phyloP scores from a whole-genome alignment of 1,140 invertebrate species.

The Aphaenogaster rudis region DNA sequence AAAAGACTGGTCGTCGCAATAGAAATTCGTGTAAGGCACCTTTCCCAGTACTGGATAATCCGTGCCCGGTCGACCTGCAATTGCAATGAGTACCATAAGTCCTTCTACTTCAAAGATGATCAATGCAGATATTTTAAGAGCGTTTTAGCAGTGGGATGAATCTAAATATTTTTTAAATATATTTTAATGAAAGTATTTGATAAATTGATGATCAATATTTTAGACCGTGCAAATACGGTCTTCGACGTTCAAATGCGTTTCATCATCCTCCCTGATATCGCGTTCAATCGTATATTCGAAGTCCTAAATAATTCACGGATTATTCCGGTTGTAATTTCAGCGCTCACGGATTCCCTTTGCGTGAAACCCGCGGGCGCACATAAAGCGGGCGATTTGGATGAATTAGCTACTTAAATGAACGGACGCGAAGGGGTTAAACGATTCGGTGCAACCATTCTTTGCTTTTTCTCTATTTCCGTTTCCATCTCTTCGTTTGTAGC shows the following conservation, averaged over 20 bases:
- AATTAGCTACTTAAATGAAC: slow-evolving; percentile 51
- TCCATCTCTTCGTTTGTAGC: slow-evolving; percentile 5
- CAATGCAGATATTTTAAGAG: neutral
- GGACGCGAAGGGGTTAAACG: slow-evolving; percentile 26
- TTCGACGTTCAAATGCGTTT: neutral
- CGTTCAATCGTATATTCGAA: slow-evolving; percentile 12
- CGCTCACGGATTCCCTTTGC: slow-evolving; percentile 49
- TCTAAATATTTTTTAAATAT: neutral
- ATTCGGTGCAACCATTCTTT: slow-evolving; percentile 31
- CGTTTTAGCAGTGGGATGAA: neutral
- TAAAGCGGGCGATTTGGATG: slow-evolving; percentile 47
- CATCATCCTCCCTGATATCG: neutral
- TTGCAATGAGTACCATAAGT: neutral
- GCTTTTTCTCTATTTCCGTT: slow-evolving; percentile 31
- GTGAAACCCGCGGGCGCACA: slow-evolving; percentile 15
- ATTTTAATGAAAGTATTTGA: neutral
- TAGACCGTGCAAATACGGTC: neutral
- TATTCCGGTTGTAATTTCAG: slow-evolving; percentile 52
- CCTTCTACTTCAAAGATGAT: neutral
- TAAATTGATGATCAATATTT: slow-evolving; percentile 1
- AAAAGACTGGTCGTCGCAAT: slow-evolving; percentile 95
- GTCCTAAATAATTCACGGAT: slow-evolving; percentile 46
- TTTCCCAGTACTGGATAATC: slow-evolving; percentile 95
- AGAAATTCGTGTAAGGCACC: slow-evolving; percentile 96
- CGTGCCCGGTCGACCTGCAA: slow-evolving; percentile 93